Evolutionary conservation across 2,797 vertebrate species (phyloP), one percentile per base, ranked within the genome.

Genomic region (Syncerus caffer): DNA sequence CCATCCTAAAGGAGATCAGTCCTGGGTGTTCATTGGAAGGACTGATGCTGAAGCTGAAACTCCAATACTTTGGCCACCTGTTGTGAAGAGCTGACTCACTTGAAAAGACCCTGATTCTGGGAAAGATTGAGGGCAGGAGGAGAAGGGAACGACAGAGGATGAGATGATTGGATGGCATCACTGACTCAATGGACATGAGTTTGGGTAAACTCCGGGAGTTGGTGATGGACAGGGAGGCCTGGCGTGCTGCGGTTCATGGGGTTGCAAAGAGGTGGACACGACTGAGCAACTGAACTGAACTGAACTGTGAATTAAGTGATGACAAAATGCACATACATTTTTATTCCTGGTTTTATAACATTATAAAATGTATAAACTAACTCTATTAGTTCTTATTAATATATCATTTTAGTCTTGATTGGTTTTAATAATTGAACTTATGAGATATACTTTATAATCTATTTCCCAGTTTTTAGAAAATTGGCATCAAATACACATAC

Each of bases 321-420:
- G 50, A 90, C 42, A 85, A 84, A 67, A 74, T 31, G 6, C 34
- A 34, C 11, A 42, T 79, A 93, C n/a, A 29, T 62, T 95, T 93
- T 95, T 93, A 91, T 85, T 93, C n/a, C 90, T 79, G 23, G 14
- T 95, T 88, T 97, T 83, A 60, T 84, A 42, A 58, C 7, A 84
- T 87, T 47, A 85, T 91, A 89, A 93, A 79, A 31, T 79, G 16
- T 67, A 38, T 93, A 85, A 92, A 57, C 13, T 85, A 67, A 85
- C 87, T 93, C 38, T 74, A 8, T 64, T 91, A 50, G 55, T 84
- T 93, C 60, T 34, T 34, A 74, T 42, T 74, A 4, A 42, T 74
- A 62, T 1, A 51, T 85, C 53, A 85, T 91, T 95, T 95, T 82
- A 91, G 57, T 51, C 31, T 78, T 90, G 34, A 19, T 45, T 85